These are phyloP conservation scores for Hippoglossus hippoglossus DNA, from an alignment of 2,797 vertebrate species.

Conservation along the genomic window DNA sequence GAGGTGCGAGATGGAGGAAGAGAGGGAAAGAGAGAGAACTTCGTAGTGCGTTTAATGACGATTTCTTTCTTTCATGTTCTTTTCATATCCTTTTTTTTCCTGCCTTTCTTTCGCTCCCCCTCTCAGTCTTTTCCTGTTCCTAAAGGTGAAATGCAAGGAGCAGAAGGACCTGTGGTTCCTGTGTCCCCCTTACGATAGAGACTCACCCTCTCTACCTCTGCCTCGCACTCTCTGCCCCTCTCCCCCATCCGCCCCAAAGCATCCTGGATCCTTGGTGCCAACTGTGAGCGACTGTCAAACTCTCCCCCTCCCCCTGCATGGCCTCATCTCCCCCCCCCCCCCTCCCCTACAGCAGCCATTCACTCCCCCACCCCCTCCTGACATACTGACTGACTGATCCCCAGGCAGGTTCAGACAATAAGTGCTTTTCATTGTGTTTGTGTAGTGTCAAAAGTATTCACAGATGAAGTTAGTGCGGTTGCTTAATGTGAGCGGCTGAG, in stretches of 20 bases:
- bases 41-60: constrained; percentile 74
- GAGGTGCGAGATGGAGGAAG: constrained; percentile 72
- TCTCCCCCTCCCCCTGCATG: constrained; percentile 53
- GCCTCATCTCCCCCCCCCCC: constrained; percentile 23
- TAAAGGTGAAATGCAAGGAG: constrained; percentile 66
- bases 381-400: constrained; percentile 64
- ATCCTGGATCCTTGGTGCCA: constrained; percentile 81
- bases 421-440: constrained; percentile 46
- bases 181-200: constrained; percentile 57
- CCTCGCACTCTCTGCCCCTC: constrained; percentile 69
- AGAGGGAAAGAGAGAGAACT: constrained; percentile 73
- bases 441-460: constrained; percentile 31
- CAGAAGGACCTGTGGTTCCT: constrained; percentile 61
- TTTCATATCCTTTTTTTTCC: constrained; percentile 63
- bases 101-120: constrained; percentile 31
- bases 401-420: constrained; percentile 48
- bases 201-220: constrained; percentile 70
- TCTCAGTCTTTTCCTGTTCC: constrained; percentile 43
- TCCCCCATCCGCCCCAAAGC: constrained; percentile 69
- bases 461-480: constrained; percentile 13
- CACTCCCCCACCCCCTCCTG: constrained; percentile 20
- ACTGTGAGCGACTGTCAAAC: constrained; percentile 85
- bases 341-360: constrained; percentile 8
- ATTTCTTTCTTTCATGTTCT: constrained; percentile 78
- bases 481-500: constrained; percentile 21